These are phyloP conservation scores for Propithecus perrieri DNA, from an alignment of 2,797 vertebrate species.

Conservation along the genomic window DNA sequence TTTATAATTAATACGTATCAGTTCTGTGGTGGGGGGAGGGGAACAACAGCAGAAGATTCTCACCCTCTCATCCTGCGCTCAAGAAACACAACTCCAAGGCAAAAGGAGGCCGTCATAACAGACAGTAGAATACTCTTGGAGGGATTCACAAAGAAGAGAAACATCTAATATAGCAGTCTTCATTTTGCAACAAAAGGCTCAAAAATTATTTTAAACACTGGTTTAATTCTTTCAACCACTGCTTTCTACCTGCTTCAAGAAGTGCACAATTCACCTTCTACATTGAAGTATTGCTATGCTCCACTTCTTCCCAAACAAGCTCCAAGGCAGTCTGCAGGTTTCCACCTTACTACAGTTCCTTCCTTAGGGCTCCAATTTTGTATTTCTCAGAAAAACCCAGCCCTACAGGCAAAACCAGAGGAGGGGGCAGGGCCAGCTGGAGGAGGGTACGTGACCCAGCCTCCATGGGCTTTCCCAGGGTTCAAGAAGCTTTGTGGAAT, in stretches of 20 bases:
- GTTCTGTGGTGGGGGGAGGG: neutral
- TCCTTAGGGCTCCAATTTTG: neutral
- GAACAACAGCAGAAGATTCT: neutral
- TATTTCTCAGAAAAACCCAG: neutral
- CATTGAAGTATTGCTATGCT: fast-evolving
- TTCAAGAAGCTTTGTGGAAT: neutral
- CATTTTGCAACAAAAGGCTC: neutral
- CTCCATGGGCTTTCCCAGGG: neutral
- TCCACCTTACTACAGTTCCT: neutral
- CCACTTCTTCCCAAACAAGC: neutral
- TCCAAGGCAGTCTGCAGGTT: neutral
- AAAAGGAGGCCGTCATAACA: neutral
- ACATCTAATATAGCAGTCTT: neutral
- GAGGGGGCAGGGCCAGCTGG: neutral
- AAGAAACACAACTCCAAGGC: neutral
- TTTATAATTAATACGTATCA: neutral
- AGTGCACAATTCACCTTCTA: fast-evolving
- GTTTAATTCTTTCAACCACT: neutral
- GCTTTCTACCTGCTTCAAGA: neutral
- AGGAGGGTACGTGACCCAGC: fast-evolving
- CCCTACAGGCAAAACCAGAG: neutral
- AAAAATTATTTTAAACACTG: neutral
- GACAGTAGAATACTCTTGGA: neutral
- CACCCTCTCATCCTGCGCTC: neutral
- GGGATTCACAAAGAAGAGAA: neutral